Evolutionary conservation across 2,113 vertebrate genomes (phyloP).

Genomic region (Hippocampus zosterae): DNA sequence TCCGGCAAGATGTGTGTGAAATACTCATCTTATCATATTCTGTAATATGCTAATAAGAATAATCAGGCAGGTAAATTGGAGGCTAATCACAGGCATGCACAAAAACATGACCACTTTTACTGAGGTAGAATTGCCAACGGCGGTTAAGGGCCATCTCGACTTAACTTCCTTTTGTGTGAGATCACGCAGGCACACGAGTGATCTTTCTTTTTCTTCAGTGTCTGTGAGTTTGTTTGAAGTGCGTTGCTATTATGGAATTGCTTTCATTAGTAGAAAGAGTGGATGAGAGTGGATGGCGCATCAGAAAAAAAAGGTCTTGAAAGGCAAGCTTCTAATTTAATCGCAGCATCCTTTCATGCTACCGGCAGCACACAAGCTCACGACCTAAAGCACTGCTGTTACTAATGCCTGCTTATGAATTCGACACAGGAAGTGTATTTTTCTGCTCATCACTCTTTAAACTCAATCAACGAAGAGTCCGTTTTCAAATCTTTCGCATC

Average conservation of each 20-base stretch:
- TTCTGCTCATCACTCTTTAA: not conserved
- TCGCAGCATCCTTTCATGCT: not conserved
- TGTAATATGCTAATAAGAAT: conserved; percentile 55
- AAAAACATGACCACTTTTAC: conserved; percentile 3
- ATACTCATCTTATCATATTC: conserved; percentile 40
- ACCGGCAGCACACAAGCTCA: not conserved
- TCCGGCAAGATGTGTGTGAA: conserved; percentile 35
- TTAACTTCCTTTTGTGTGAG: conserved; percentile 33
- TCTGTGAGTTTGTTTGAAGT: not conserved
- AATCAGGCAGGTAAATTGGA: conserved; percentile 40
- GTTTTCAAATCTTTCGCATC: not conserved
- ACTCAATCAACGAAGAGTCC: not conserved
- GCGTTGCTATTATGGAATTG: not conserved
- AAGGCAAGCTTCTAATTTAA: conserved; percentile 1
- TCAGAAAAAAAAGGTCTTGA: not conserved
- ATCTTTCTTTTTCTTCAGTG: conserved; percentile 7
- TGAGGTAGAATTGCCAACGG: conserved; percentile 30
- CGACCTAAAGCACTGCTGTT: not conserved
- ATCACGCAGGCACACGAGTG: conserved; percentile 1
- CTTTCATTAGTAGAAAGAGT: not conserved
- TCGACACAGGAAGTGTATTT: not conserved
- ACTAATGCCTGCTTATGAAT: not conserved
- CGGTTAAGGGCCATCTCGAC: conserved; percentile 12
- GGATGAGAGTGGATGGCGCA: not conserved
- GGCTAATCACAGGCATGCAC: conserved; percentile 23